phyloP scores from a whole-genome alignment of 2,113 vertebrate species.

The Carassius gibelio region DNA sequence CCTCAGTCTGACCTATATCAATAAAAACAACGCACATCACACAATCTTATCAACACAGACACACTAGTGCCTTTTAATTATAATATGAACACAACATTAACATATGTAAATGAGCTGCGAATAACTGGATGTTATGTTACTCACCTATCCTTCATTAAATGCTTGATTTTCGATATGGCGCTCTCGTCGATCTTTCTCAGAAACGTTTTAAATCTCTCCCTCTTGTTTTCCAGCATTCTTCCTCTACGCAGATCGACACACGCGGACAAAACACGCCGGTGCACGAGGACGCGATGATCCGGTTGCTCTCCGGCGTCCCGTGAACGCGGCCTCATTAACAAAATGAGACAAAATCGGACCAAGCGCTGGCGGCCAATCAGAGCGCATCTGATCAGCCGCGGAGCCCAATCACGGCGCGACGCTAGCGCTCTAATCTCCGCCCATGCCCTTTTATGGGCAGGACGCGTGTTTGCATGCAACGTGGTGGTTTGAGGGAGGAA shows the following conservation, averaged over 20 bases:
- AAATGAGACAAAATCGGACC: constrained; percentile 78
- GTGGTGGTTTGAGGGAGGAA: background rate
- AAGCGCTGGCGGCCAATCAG: constrained; percentile 71
- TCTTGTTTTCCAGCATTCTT: constrained; percentile 81
- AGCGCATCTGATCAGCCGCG: constrained; percentile 68
- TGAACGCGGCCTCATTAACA: constrained; percentile 67
- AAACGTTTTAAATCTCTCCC: constrained; percentile 78
- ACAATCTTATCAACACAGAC: background rate
- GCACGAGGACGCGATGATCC: constrained; percentile 48
- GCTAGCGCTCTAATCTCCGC: constrained; percentile 54
- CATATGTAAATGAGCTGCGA: background rate
- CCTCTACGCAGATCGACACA: constrained; percentile 50
- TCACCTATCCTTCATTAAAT: constrained; percentile 81
- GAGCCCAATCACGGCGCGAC: constrained; percentile 65
- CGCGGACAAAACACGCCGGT: constrained; percentile 55
- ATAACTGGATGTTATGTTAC: background rate
- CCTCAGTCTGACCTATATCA: background rate
- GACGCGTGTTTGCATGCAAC: constrained; percentile 25
- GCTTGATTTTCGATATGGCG: constrained; percentile 77
- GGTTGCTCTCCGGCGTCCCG: constrained; percentile 17
- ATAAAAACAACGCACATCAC: background rate
- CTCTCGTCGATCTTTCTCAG: constrained; percentile 80
- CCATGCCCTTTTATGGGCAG: constrained; percentile 68
- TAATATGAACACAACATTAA: background rate
- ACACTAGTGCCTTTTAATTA: background rate